Percentiles rank a stretch among this genome's conserved stretches.
These are phyloP conservation scores for Pseudomyrmex pallidus DNA, from an alignment of 1,140 invertebrate species.

Conservation along the genomic window DNA sequence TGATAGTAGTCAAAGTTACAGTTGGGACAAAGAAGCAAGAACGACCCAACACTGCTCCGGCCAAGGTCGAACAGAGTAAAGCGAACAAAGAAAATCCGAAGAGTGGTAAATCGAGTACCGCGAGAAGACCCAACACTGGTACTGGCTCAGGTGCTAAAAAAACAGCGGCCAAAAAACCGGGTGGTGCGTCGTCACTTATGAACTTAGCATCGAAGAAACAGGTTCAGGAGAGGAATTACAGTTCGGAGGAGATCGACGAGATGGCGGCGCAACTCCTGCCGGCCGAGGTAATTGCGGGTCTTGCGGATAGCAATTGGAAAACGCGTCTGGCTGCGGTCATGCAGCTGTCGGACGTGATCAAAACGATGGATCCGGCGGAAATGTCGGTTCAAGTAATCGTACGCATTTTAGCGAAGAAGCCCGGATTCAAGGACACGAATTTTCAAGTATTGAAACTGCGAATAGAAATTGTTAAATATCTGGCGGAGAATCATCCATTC, in stretches of 20 bases:
- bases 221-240: conserved; percentile 80
- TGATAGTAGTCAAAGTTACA: conserved; percentile 91
- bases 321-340: conserved; percentile 92
- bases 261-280: conserved; percentile 88
- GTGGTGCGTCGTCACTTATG: conserved; percentile 64
- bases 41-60: conserved; percentile 86
- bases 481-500: conserved; percentile 91
- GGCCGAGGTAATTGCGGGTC: conserved; percentile 88
- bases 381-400: conserved; percentile 91
- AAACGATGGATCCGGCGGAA: conserved; percentile 87
- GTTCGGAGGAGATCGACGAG: conserved; percentile 89
- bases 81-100: conserved; percentile 77
- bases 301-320: conserved; percentile 95
- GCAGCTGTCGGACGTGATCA: conserved; percentile 87
- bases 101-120: conserved; percentile 75
- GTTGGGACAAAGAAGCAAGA: conserved; percentile 86
- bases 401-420: conserved; percentile 92
- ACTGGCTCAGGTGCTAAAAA: conserved; percentile 80
- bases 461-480: conserved; percentile 91
- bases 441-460: conserved; percentile 92
- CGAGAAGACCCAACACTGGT: conserved; percentile 85
- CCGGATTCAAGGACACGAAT: conserved; percentile 96
- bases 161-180: conserved; percentile 76
- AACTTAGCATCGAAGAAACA: conserved; percentile 79
- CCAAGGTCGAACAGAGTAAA: conserved; percentile 78